Evolutionary conservation across 1,140 invertebrate genomes (phyloP).

Genomic region (Drosophila lacertosa): DNA sequence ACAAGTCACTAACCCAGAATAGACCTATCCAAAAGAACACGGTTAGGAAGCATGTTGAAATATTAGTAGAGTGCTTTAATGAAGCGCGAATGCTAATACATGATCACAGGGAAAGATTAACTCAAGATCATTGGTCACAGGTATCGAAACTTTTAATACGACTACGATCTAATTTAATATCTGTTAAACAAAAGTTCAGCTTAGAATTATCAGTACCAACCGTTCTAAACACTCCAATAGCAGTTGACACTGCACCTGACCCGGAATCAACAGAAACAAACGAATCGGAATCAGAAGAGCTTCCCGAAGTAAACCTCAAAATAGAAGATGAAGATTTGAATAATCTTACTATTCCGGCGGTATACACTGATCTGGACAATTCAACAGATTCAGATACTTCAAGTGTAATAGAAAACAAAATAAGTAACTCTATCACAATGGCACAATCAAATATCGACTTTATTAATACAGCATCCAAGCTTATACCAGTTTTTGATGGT

Average conservation of each 20-base stretch:
- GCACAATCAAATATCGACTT: conserved; percentile 4
- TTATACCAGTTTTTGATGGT: too few species aligned
- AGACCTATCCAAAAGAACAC: too few species aligned
- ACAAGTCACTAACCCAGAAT: too few species aligned
- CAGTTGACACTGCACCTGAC: not conserved
- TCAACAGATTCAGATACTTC: not conserved
- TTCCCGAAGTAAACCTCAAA: not conserved
- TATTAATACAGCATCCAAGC: not conserved
- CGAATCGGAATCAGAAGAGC: not conserved
- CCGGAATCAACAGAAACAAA: conserved; percentile 2
- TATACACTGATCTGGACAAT: too few species aligned
- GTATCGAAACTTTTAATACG: too few species aligned
- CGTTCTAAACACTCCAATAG: not conserved
- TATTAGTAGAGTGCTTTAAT: too few species aligned
- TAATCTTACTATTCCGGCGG: conserved; percentile 2
- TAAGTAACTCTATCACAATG: not conserved
- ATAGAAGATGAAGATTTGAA: conserved; percentile 3
- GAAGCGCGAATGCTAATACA: too few species aligned
- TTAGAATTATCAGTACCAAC: not conserved
- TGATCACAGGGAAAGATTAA: not conserved
- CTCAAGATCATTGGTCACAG: too few species aligned
- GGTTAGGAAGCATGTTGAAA: too few species aligned
- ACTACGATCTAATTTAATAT: conserved; percentile 1
- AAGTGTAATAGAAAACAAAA: not conserved
- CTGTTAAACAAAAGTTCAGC: not conserved